Percentiles rank a stretch among this genome's conserved stretches.
Conservation (phyloP, 2,797 vertebrate genomes). For the Enteromius mattozi region DNA sequence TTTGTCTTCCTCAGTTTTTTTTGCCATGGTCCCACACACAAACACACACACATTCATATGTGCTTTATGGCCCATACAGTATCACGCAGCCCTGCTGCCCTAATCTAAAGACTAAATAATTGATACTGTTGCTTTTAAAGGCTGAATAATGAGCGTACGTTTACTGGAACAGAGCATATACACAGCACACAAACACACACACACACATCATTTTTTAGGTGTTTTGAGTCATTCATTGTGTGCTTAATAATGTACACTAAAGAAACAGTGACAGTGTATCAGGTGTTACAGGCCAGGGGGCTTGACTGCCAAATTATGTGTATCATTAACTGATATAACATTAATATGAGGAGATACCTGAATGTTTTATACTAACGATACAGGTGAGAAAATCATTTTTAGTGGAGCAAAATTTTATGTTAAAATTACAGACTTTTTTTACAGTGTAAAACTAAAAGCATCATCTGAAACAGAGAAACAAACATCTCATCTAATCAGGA, state of each 20-base stretch:
- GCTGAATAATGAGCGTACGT: constrained; percentile 66
- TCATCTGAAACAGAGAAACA: constrained; percentile 7
- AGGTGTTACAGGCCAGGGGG: not conserved
- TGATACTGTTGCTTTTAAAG: constrained; percentile 78
- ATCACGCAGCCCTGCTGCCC: constrained; percentile 43
- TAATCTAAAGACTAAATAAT: constrained; percentile 74
- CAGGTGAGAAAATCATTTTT: not conserved
- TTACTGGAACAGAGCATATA: constrained; percentile 60
- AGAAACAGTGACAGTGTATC: not conserved
- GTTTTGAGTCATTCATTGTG: not conserved
- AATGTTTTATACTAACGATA: not conserved
- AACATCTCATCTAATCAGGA: constrained; percentile 21
- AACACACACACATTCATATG: constrained; percentile 46
- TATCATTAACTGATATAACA: not conserved
- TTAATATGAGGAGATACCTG: not conserved
- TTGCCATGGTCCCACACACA: constrained; percentile 30
- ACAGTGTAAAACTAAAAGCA: not conserved
- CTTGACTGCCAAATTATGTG: not conserved
- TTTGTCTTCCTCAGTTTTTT: not conserved
- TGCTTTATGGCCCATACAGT: constrained; percentile 41
- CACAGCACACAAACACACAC: constrained; percentile 42
- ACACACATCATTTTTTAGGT: too few species aligned
- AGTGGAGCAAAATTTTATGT: not conserved
- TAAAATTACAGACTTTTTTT: not conserved
- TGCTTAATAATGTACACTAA: not conserved